These are phyloP conservation scores for Scaptodrosophila latifasciaeformis DNA, from an alignment of 2,888 invertebrate genomes.

Conservation along the genomic window DNA sequence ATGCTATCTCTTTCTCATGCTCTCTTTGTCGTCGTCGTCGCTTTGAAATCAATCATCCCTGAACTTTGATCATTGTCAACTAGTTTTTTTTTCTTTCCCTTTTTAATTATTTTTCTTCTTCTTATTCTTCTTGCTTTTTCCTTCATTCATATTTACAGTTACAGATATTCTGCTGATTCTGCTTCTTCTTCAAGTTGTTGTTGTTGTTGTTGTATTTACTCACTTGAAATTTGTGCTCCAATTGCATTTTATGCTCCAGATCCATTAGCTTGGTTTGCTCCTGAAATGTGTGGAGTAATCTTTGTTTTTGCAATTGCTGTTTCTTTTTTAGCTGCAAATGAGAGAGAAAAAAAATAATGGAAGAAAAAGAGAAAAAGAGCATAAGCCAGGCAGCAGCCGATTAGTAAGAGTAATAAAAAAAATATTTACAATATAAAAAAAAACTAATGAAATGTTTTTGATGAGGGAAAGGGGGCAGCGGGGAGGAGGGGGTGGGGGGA, in stretches of 20 bases:
- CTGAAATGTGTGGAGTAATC: slow-evolving; percentile 92
- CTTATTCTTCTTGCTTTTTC: too few species aligned
- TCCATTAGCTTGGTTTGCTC: slow-evolving; percentile 93
- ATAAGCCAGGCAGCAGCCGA: neutral
- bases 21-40: too few species aligned
- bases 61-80: too few species aligned
- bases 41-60: too few species aligned
- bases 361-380: too few species aligned
- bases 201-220: too few species aligned
- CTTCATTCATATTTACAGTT: too few species aligned
- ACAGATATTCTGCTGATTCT: too few species aligned
- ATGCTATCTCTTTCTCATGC: too few species aligned
- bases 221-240: slow-evolving; percentile 92
- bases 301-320: slow-evolving; percentile 94
- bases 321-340: slow-evolving; percentile 90
- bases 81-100: too few species aligned
- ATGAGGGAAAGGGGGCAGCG: neutral
- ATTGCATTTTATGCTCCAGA: slow-evolving; percentile 92
- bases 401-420: slow-evolving; percentile 5
- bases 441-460: neutral
- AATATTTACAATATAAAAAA: neutral
- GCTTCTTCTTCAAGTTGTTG: too few species aligned
- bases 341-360: slow-evolving; percentile 12
- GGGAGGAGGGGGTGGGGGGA: neutral
- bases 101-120: too few species aligned